These are phyloP conservation scores for Papilio gigon DNA, from an alignment of 2,888 invertebrate species.

Conservation along the genomic window DNA sequence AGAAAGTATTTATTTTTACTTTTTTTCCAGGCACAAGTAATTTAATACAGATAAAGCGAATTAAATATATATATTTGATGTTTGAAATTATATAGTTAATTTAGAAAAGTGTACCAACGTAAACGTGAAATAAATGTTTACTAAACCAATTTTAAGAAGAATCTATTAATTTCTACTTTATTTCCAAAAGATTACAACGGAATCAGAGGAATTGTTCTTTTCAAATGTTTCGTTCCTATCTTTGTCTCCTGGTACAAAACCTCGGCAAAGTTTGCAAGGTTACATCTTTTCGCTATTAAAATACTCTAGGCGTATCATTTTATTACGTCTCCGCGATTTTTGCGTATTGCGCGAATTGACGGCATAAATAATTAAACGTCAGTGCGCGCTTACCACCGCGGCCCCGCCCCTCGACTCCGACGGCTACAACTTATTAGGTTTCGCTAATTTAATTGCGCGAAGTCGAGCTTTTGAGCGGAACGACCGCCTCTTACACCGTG, in stretches of 20 bases:
- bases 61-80: not conserved
- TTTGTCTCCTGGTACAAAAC: too few species aligned
- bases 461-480: conserved; percentile 33
- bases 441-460: conserved; percentile 54
- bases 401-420: not conserved
- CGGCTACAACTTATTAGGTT: conserved; percentile 53
- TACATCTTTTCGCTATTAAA: not conserved
- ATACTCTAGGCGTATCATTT: conserved; percentile 1
- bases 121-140: too few species aligned
- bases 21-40: conserved; percentile 20
- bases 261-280: not conserved
- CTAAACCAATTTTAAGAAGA: too few species aligned
- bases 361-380: conserved; percentile 29
- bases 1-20: conserved; percentile 58
- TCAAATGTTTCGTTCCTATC: too few species aligned
- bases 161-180: too few species aligned
- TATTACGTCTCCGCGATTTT: not conserved
- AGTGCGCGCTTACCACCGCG: conserved; percentile 5
- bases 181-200: too few species aligned
- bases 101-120: too few species aligned
- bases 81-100: too few species aligned
- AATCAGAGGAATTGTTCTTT: too few species aligned
- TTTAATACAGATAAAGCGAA: conserved; percentile 4
- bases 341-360: not conserved
- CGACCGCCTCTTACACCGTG: conserved; percentile 46